Evolutionary conservation across 2,113 vertebrate genomes (phyloP).

Genomic region (Gorilla gorilla): DNA sequence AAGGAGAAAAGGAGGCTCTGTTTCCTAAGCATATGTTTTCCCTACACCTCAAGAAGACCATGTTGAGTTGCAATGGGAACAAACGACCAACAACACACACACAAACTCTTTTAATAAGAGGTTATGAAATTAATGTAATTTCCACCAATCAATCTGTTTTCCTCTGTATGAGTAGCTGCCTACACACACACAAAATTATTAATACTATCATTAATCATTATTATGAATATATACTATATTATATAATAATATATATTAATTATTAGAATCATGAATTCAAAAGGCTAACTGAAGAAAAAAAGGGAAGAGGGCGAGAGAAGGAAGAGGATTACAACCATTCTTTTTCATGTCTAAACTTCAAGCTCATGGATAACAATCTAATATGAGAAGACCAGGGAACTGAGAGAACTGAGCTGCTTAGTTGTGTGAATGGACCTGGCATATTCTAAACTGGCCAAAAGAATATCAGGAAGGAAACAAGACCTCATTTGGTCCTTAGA

Average conservation of each 20-base stretch:
- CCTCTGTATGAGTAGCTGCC: neutral
- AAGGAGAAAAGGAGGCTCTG: neutral
- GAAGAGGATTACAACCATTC: neutral
- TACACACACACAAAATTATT: neutral
- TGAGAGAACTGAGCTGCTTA: neutral
- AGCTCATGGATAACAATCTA: neutral
- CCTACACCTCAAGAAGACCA: neutral
- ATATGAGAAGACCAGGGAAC: neutral
- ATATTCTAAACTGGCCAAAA: neutral
- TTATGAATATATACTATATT: neutral
- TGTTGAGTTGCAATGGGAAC: neutral
- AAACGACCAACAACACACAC: neutral
- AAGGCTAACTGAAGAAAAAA: constrained; percentile 56
- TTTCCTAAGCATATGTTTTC: constrained; percentile 39
- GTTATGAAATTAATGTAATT: neutral
- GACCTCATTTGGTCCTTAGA: neutral
- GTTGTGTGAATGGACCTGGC: neutral
- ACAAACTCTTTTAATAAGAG: constrained; percentile 49
- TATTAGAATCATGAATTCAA: constrained; percentile 71
- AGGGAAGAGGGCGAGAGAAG: neutral
- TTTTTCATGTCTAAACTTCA: neutral
- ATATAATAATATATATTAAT: neutral
- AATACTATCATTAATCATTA: neutral
- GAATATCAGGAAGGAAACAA: neutral
- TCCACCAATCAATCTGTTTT: neutral